Percentiles rank a stretch among this genome's conserved stretches.
phyloP scores from a whole-genome alignment of 2,888 invertebrate genomes.

The Troglohyphantes excavatus region DNA sequence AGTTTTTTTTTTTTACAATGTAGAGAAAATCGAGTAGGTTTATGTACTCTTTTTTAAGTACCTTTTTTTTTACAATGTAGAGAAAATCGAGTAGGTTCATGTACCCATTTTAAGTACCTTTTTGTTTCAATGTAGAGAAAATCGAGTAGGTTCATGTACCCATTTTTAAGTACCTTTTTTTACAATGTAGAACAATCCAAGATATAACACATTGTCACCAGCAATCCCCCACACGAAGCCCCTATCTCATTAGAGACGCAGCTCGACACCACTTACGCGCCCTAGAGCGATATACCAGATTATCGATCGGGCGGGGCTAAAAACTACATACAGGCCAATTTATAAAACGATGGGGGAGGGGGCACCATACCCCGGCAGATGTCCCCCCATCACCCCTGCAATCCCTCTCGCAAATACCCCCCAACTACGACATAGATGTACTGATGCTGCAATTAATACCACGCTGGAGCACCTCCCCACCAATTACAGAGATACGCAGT shows the following conservation, averaged over 20 bases:
- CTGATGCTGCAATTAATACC: slow-evolving; percentile 46
- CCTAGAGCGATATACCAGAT: slow-evolving; percentile 38
- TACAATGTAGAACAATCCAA: too few species aligned
- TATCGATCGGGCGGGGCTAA: slow-evolving; percentile 55
- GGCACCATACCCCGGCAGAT: slow-evolving; percentile 32
- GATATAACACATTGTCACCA: too few species aligned
- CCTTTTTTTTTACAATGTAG: too few species aligned
- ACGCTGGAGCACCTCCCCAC: slow-evolving; percentile 46
- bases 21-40: too few species aligned
- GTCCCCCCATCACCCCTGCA: not conserved
- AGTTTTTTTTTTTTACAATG: too few species aligned
- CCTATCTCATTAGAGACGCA: not conserved
- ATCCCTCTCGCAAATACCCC: slow-evolving; percentile 26
- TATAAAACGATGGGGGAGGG: slow-evolving; percentile 42
- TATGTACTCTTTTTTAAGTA: too few species aligned
- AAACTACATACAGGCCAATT: slow-evolving; percentile 52
- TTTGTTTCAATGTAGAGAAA: too few species aligned
- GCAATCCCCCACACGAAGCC: not conserved
- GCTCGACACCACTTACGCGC: slow-evolving; percentile 34
- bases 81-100: too few species aligned
- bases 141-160: too few species aligned
- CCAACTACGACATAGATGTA: slow-evolving; percentile 54
- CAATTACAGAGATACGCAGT: slow-evolving; percentile 64
- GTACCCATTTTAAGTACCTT: too few species aligned
- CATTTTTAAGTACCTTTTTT: too few species aligned